Percentiles rank a stretch among this genome's conserved stretches.
phyloP scores from a whole-genome alignment of 35 echinoderm and acorn worm genomes.

The Stichopus chloronotus region DNA sequence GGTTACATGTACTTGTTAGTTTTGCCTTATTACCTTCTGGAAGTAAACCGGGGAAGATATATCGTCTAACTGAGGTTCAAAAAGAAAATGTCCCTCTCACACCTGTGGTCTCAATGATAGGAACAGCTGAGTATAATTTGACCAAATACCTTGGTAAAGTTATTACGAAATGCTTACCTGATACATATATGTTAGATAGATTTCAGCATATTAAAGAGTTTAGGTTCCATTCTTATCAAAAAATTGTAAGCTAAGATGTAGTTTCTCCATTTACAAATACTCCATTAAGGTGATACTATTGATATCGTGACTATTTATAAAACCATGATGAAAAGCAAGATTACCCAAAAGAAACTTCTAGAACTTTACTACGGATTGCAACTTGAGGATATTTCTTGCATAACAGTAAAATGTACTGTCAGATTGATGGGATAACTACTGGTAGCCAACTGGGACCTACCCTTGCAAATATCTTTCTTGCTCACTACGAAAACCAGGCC shows the following conservation, averaged over 20 bases:
- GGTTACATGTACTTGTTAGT: not conserved
- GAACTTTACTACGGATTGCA: too few relatives aligned
- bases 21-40: not conserved
- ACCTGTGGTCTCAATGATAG: not conserved
- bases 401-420: too few relatives aligned
- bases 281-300: not conserved
- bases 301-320: not conserved
- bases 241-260: conserved; percentile 1
- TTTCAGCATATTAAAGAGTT: conserved; percentile 14
- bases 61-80: not conserved
- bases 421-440: too few relatives aligned
- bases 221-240: not conserved
- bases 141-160: not conserved
- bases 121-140: not conserved
- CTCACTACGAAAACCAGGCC: too few relatives aligned
- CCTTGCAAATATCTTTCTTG: too few relatives aligned
- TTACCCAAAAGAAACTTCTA: not conserved
- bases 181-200: not conserved
- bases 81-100: not conserved
- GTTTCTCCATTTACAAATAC: not conserved
- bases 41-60: not conserved
- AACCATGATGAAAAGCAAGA: not conserved
- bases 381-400: too few relatives aligned
- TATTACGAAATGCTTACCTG: not conserved
- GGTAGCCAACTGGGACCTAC: too few relatives aligned